Evolutionary conservation across 2,797 vertebrate genomes (phyloP), one percentile per base, ranked within the genome.

Genomic region (Malacoctenus gilli): DNA sequence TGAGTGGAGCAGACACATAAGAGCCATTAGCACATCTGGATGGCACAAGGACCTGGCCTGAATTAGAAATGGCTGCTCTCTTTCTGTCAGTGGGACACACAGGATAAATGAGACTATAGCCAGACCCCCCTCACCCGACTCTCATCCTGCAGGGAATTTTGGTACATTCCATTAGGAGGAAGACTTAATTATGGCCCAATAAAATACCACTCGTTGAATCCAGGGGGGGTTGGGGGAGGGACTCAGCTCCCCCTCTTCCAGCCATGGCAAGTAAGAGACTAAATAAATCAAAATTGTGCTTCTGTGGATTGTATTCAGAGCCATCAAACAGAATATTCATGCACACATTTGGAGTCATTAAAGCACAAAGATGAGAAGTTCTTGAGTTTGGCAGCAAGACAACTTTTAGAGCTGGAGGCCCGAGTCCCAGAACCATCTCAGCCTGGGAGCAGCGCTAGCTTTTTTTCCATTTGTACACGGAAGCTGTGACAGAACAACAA

Each of bases 171-270:
- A 86, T 84, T 87, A 90, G 70, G 80, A 80, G 79, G 81, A 83
- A 85, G 83, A 85, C 81, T 89, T 89, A 87, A 90, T 90, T 89
- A 90, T 85, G 80, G 68, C 63, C 85, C 77, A 78, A 88, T 87
- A 88, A 87, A 89, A 86, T 85, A 85, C 77, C 78, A 84, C 81
- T 86, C 22, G 0, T 70, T 75, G 73, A 78, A 80, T 83, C 79
- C 72, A 65, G 71, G 74, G 80, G 71, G 77, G 66, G 68, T 64
- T 64, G 64, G 60, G 75, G 52, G 58, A 53, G 32, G 50, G 61
- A 50, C 60, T 65, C 53, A 59, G 50, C 41, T 59, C 46, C 62
- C 51, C 48, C 48, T 68, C 62, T 65, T 16, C 4, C 36, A 41
- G 47, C 28, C 16, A 57, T n/a, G 30, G 54, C 42, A 71, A 69